Conservation (phyloP, 1,140 invertebrate genomes). For the Drosophila melanica region DNA sequence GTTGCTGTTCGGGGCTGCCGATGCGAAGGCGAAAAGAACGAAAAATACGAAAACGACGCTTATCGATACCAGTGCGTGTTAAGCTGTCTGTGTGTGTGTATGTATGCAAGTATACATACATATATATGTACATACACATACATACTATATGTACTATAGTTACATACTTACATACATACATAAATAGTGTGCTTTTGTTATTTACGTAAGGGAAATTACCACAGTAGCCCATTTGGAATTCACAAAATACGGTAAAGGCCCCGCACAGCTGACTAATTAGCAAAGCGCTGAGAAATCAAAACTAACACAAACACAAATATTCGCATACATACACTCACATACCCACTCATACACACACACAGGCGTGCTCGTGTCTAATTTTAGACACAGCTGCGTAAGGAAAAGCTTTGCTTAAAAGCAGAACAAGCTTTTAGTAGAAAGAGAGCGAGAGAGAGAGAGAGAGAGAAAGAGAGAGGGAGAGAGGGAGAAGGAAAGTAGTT, state of each 20-base stretch:
- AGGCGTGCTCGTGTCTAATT: conserved; percentile 14
- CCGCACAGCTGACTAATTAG: conserved; percentile 65
- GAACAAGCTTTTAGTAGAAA: conserved; percentile 4
- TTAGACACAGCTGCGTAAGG: conserved; percentile 20
- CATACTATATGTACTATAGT: conserved; percentile 5
- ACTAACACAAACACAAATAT: conserved; percentile 2
- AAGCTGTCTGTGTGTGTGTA: conserved; percentile 7
- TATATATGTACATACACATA: conserved; percentile 12
- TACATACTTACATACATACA: conserved; percentile 6
- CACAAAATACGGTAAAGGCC: conserved; percentile 44
- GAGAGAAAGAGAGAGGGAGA: no score
- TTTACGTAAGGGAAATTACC: conserved; percentile 15
- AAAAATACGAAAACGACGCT: conserved; percentile 30
- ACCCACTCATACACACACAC: neutral
- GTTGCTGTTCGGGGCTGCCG: conserved; percentile 27
- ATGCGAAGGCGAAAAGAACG: conserved; percentile 42
- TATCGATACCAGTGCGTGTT: conserved; percentile 61
- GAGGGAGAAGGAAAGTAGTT: neutral
- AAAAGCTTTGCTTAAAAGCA: conserved; percentile 34
- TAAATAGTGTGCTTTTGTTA: conserved; percentile 3
- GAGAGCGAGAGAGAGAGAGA: neutral
- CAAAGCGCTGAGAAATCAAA: conserved; percentile 41
- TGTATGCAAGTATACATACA: neutral
- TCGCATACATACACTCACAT: neutral
- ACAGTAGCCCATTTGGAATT: conserved; percentile 20